Evolutionary conservation across 1,140 invertebrate species (phyloP), one percentile per base, ranked within the genome.

Genomic region (Drosophila tsacasi): DNA sequence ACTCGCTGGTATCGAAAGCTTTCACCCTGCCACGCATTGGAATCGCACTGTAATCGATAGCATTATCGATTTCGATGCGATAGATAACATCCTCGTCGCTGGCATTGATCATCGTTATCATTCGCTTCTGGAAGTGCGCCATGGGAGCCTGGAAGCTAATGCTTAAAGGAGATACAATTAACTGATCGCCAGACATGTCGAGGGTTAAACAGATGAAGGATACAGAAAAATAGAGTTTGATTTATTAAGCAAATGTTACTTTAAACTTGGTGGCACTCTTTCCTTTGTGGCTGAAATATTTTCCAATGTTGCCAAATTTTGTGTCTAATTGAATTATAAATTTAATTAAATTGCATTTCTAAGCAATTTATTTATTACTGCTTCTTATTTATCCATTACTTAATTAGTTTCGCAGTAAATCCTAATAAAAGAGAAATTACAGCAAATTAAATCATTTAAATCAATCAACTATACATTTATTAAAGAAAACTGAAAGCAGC

Each of bases 121-220:
- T 40, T 9, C 81, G 81, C 37, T 59, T 69, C 19, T 83, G 81
- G 3, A 25, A 19, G 23, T 69, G 40, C n/a, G 25, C n/a, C 25
- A 75, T 50, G 3, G 79, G 68, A 6, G 69, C 50, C 25, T 63
- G 79, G 7, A 83, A 83, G 39, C 49, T 74, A 0, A 83, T 4
- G 15, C 23, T 66, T 10, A 25, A 5, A 0, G 75, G 79, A 19
- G 68, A 69, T 0, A 82, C 47, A 50, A 82, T 59, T 3, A 83
- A 19, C 1, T 61, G 40, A 49, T 63, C 50, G 2, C 17, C 32
- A 6, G 49, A 4, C 17, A 40, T 52, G n/a, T 59, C 39, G 12
- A n/a, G 23, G 6, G 8, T 15, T 19, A 17, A 17, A 35, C 9
- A 5, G 0, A 47, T 49, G 0, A 37, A 27, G 4, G 2, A n/a